A percentile compares a stretch with the other conserved stretches of the same genome.
phyloP scores from a whole-genome alignment of 2,888 invertebrate species.

The Drosophila buzzatii region DNA sequence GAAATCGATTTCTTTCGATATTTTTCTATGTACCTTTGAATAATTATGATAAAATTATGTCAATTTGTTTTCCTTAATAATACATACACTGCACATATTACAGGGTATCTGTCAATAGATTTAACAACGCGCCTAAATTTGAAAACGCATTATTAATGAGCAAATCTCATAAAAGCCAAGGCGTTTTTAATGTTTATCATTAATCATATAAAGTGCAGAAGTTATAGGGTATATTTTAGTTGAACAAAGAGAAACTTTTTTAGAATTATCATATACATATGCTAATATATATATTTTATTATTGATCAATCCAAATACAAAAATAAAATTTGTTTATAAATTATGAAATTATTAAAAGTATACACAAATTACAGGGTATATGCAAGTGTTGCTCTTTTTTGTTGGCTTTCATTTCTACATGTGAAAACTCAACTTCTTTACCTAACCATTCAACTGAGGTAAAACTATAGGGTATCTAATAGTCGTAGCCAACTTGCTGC shows the following conservation, averaged over 20 bases:
- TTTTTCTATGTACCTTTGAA: too few relatives aligned
- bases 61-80: too few relatives aligned
- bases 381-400: neutral
- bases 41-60: too few relatives aligned
- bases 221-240: neutral
- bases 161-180: neutral
- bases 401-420: too few relatives aligned
- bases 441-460: too few relatives aligned
- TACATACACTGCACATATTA: too few relatives aligned
- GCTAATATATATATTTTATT: neutral
- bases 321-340: neutral
- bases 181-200: neutral
- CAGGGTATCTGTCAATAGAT: neutral
- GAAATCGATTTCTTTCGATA: too few relatives aligned
- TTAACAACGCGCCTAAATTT: neutral
- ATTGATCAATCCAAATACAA: too few relatives aligned
- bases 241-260: too few relatives aligned
- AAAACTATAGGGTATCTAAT: constrained; percentile 24
- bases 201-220: neutral
- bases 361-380: neutral
- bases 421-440: too few relatives aligned
- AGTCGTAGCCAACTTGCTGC: neutral
- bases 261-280: neutral
- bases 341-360: neutral
- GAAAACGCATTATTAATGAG: neutral